Evolutionary conservation across 2,888 invertebrate species (phyloP).

Genomic region (Diarsia rubi): DNA sequence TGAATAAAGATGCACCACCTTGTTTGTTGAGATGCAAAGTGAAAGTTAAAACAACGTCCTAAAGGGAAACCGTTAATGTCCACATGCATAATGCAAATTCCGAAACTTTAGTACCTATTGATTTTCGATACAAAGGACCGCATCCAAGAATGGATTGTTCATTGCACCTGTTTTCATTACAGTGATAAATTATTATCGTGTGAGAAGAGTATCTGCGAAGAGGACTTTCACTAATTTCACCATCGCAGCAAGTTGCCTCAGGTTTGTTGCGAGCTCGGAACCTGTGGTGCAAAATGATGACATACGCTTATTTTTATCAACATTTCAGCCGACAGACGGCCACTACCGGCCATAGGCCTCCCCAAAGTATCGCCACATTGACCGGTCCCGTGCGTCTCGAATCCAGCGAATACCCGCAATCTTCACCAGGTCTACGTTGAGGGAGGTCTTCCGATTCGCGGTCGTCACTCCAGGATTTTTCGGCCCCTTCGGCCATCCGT

Average conservation of each 20-base stretch:
- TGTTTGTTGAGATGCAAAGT: conserved; percentile 35
- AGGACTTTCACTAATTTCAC: conserved; percentile 2
- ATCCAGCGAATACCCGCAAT: too few species aligned
- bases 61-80: conserved; percentile 25
- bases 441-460: too few species aligned
- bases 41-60: conserved; percentile 37
- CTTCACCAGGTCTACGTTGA: too few species aligned
- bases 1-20: conserved; percentile 35
- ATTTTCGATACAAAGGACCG: neutral
- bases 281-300: neutral
- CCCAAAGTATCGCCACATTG: too few species aligned
- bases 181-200: conserved; percentile 7
- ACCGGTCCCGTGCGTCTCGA: too few species aligned
- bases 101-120: conserved; percentile 7
- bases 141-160: neutral
- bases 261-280: too few species aligned
- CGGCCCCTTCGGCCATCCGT: too few species aligned
- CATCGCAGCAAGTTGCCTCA: neutral
- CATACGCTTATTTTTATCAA: neutral
- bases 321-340: too few species aligned
- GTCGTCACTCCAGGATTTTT: too few species aligned
- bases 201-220: too few species aligned
- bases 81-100: conserved; percentile 13
- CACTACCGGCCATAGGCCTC: too few species aligned
- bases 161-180: neutral